A percentile compares a stretch with the other conserved stretches of the same genome.
These are phyloP conservation scores for Tetramorium simillimum DNA, from an alignment of 1,140 invertebrate species.

Conservation along the genomic window DNA sequence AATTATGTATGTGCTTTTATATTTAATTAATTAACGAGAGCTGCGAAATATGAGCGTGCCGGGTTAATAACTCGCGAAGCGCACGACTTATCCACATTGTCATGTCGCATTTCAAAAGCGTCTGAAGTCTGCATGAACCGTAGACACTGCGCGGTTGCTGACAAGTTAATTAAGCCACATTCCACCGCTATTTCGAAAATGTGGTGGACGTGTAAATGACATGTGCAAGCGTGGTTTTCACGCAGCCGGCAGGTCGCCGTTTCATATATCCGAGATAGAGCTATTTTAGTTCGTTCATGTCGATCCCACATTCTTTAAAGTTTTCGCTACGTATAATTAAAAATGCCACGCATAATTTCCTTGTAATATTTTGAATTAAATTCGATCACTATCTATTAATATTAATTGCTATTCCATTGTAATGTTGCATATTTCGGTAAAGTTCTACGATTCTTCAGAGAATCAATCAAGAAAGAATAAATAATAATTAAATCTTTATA, in stretches of 20 bases:
- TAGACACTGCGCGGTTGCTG: slow-evolving; percentile 21
- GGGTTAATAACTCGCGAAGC: slow-evolving; percentile 11
- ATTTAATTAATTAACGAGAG: not conserved
- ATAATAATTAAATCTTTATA: slow-evolving; percentile 16
- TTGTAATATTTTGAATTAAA: not conserved
- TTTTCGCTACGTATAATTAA: not conserved
- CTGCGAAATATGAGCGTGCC: not conserved
- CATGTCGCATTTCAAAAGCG: slow-evolving; percentile 21
- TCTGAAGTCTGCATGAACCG: slow-evolving; percentile 12
- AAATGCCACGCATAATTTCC: not conserved
- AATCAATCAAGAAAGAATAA: not conserved
- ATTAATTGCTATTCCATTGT: not conserved
- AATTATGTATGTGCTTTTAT: not conserved
- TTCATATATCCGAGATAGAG: not conserved
- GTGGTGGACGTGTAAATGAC: slow-evolving; percentile 52
- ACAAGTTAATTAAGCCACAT: slow-evolving; percentile 65
- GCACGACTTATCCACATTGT: slow-evolving; percentile 7
- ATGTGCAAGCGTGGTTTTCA: slow-evolving; percentile 13
- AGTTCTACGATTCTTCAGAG: not conserved
- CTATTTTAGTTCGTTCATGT: not conserved
- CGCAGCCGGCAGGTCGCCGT: not conserved
- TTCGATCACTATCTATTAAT: not conserved
- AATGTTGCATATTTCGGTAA: not conserved
- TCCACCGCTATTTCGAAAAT: slow-evolving; percentile 52
- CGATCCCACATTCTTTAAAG: not conserved